phyloP scores from a whole-genome alignment of 2,888 invertebrate species.

The Listrodromus nycthemerus region DNA sequence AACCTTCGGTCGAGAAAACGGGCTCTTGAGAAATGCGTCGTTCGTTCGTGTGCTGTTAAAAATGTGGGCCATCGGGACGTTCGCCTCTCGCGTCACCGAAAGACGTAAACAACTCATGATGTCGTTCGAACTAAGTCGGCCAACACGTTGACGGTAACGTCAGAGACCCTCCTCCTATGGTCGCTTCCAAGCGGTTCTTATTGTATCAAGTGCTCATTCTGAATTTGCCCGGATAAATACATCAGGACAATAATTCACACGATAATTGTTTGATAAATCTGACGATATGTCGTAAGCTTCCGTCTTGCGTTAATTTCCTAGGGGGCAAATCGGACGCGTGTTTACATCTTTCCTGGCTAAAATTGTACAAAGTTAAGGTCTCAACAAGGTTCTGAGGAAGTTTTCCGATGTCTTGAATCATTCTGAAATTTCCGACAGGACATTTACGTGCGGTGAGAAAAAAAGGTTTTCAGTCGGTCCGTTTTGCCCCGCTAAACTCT shows the following conservation, averaged over 20 bases:
- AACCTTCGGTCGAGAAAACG: constrained; percentile 54
- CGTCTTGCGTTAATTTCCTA: neutral
- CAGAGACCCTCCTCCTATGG: neutral
- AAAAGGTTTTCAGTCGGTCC: neutral
- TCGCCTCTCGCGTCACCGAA: constrained; percentile 63
- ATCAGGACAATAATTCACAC: neutral
- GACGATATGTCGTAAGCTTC: neutral
- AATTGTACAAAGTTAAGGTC: too few relatives aligned
- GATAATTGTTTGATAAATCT: neutral
- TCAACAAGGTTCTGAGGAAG: too few relatives aligned
- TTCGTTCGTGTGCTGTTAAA: constrained; percentile 69
- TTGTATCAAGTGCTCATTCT: constrained; percentile 3
- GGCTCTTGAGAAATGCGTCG: constrained; percentile 71
- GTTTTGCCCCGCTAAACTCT: neutral
- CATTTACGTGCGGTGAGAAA: neutral
- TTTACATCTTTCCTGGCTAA: neutral
- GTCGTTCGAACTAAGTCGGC: constrained; percentile 1
- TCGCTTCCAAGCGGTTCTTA: constrained; percentile 21
- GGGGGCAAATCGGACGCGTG: neutral
- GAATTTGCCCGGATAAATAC: neutral
- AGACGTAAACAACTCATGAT: constrained; percentile 70
- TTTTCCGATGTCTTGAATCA: neutral
- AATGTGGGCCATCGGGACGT: constrained; percentile 77
- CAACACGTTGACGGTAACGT: neutral
- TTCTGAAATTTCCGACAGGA: neutral